Conservation (phyloP, 2,888 invertebrate genomes). For the Pristionchus mayeri region DNA sequence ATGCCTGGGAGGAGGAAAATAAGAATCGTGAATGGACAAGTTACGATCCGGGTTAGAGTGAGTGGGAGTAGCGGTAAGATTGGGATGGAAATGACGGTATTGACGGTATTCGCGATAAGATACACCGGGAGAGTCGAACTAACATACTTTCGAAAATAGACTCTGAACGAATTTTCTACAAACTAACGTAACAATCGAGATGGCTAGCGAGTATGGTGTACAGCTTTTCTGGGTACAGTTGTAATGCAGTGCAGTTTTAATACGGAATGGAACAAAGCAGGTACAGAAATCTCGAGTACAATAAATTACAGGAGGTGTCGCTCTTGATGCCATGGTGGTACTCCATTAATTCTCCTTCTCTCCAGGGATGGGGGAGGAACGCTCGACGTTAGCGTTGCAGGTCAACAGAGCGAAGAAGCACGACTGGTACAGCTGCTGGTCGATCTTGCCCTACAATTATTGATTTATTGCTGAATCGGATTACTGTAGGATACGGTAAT, state of each 20-base stretch:
- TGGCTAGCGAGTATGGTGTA: background rate
- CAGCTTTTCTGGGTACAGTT: background rate
- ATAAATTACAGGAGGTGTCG: background rate
- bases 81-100: slow-evolving; percentile 29
- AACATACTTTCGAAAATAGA: background rate
- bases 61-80: background rate
- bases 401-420: slow-evolving; percentile 48
- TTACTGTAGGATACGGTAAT: too few species aligned
- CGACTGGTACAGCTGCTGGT: slow-evolving; percentile 23
- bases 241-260: background rate
- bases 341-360: background rate
- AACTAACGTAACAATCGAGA: background rate
- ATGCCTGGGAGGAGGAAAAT: slow-evolving; percentile 7
- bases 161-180: background rate
- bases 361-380: slow-evolving; percentile 16
- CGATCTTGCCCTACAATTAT: slow-evolving; percentile 33
- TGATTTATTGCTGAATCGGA: too few species aligned
- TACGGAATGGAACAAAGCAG: background rate
- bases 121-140: slow-evolving; percentile 3
- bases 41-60: background rate
- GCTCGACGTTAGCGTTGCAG: slow-evolving; percentile 42
- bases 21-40: background rate
- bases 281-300: slow-evolving; percentile 15
- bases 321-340: background rate
- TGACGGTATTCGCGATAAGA: slow-evolving; percentile 10